Base-by-base conservation (phyloP, 2,113 vertebrate genomes). In the Xiphorhynchus elegans region DNA sequence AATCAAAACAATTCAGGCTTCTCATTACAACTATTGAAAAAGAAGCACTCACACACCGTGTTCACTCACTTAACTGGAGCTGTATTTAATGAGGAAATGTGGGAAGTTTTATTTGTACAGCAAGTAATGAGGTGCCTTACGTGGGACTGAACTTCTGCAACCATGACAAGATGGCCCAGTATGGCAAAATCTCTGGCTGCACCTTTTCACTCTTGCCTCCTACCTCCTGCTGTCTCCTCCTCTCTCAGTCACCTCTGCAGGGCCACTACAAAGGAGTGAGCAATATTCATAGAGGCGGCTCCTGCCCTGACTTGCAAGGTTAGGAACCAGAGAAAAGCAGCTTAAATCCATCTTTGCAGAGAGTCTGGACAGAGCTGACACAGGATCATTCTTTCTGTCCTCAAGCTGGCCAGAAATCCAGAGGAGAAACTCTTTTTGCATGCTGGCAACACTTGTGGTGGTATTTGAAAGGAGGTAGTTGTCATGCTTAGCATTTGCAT, bases 1-100 rank as follows among this genome's bases (percentile, higher is more conserved):
- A 94, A 94, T 68, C 68, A 93, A 96, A 97, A 87, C 31, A 75
- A 87, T 90, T 84, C 73, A 68, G 31, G 17, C 25, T 96, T 87
- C 83, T 95, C 73, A 84, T 81, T 69, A 87, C 73, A 92, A 31
- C 39, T 66, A 76, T 92, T 78, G 88, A 92, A 96, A 93, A 96
- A 93, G 44, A 68, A 81, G 37, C 66, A 75, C 25, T 69, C 35
- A 12, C 12, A 39, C 29, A 60, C 25, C 25, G 8, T 35, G 15
- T 70, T 64, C 63, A 24, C 72, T 92, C 21, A 56, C 40, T 37
- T 74, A 77, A 52, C 40, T 83, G 72, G 24, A 40, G 39, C 10
- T 25, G 2, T 35, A 39, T 86, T 84, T 75, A 86, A 44, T 58
- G 42, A 88, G 23, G 85, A 87, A 84, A 64, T 26, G 20, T 9